These are phyloP conservation scores for Acanthosepion pharaonis DNA, from an alignment of 2,888 invertebrate species.

Conservation along the genomic window DNA sequence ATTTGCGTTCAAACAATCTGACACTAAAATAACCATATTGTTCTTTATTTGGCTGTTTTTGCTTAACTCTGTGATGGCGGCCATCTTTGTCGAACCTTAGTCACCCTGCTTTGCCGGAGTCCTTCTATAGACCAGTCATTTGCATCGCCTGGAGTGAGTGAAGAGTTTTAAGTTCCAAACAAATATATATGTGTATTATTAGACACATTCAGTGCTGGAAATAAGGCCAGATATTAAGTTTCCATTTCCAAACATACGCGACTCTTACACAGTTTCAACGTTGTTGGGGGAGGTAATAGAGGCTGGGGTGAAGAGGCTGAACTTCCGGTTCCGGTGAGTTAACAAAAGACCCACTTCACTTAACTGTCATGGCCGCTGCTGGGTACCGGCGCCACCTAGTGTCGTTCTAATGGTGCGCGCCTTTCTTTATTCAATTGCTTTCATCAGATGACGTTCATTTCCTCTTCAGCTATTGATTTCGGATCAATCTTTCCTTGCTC, in stretches of 20 bases:
- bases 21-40: no score
- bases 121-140: neutral
- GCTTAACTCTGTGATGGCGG: neutral
- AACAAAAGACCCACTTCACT: slow-evolving; percentile 8
- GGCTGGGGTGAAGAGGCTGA: neutral
- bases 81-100: neutral
- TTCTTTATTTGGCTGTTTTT: neutral
- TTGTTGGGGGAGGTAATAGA: neutral
- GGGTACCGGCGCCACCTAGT: slow-evolving; percentile 33
- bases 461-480: neutral
- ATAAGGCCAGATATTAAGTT: slow-evolving; percentile 6
- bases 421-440: slow-evolving; percentile 13
- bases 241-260: neutral
- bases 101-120: neutral
- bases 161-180: neutral
- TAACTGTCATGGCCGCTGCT: slow-evolving; percentile 22
- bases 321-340: slow-evolving; percentile 33
- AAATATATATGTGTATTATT: neutral
- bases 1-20: no score
- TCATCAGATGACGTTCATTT: neutral
- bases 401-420: neutral
- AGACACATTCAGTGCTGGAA: neutral
- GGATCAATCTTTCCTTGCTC: neutral
- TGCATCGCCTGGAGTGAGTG: neutral
- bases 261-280: neutral